phyloP scores from a whole-genome alignment of 2,797 vertebrate species.

The Sebastes glaucus region DNA sequence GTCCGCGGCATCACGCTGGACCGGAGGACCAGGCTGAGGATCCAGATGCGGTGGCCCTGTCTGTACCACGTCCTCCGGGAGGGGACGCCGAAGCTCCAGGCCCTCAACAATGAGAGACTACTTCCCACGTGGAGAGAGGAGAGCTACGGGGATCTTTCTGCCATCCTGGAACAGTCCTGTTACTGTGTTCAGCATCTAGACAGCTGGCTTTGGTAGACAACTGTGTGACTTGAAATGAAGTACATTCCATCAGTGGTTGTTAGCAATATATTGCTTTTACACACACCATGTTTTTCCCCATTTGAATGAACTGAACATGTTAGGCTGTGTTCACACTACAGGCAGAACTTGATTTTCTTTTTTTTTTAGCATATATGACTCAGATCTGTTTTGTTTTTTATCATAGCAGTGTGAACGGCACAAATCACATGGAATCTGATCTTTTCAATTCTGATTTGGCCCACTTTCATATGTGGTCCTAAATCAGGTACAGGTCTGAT shows the following conservation, averaged over 20 bases:
- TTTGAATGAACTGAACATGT: neutral
- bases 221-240: neutral
- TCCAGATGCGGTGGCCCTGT: slow-evolving; percentile 88
- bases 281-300: neutral
- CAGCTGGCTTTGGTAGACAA: slow-evolving; percentile 85
- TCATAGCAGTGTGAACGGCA: neutral
- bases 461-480: neutral
- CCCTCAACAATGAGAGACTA: slow-evolving; percentile 86
- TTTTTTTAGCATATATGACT: neutral
- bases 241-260: neutral
- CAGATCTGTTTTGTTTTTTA: neutral
- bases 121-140: slow-evolving; percentile 83
- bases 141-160: slow-evolving; percentile 80
- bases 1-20: slow-evolving; percentile 87
- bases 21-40: slow-evolving; percentile 81
- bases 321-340: neutral
- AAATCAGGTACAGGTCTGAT: neutral
- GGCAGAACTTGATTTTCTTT: neutral
- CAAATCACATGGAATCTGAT: neutral
- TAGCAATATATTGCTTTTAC: neutral
- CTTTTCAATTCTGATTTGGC: neutral
- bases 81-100: slow-evolving; percentile 84
- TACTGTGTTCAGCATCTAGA: slow-evolving; percentile 88
- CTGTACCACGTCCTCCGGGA: slow-evolving; percentile 85
- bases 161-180: slow-evolving; percentile 85